A percentile compares a stretch with the other conserved stretches of the same genome.
Conservation (phyloP, 2,888 invertebrate species). For the Celastrina argiolus region DNA sequence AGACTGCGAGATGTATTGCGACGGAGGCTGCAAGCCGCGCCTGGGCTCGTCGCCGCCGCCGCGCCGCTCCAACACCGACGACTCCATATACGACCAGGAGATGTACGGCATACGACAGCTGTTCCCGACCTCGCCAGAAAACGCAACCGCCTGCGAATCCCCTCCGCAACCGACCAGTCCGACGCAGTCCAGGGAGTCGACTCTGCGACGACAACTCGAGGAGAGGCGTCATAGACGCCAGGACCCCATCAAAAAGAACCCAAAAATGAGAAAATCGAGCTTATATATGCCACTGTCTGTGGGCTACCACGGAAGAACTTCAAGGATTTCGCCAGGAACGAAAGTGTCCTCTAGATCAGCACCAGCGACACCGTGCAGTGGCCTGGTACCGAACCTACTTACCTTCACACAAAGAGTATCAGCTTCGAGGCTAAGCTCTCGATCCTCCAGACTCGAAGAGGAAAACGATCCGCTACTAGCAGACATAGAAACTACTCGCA, state of each 20-base stretch:
- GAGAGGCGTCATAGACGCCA: conserved; percentile 72
- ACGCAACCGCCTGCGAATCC: conserved; percentile 69
- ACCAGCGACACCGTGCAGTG: conserved; percentile 87
- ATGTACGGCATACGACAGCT: conserved; percentile 52
- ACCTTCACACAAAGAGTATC: conserved; percentile 78
- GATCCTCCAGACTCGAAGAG: conserved; percentile 65
- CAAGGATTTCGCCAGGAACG: conserved; percentile 62
- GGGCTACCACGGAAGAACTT: conserved; percentile 53
- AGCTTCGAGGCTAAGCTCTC: conserved; percentile 69
- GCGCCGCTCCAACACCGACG: conserved; percentile 48
- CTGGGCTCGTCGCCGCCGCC: conserved; percentile 59
- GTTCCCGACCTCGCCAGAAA: conserved; percentile 51
- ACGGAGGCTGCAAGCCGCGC: conserved; percentile 60
- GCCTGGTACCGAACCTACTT: conserved; percentile 80
- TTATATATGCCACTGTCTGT: conserved; percentile 82
- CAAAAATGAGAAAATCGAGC: conserved; percentile 79
- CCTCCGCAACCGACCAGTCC: conserved; percentile 91
- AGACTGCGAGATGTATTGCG: conserved; percentile 64
- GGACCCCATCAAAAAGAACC: conserved; percentile 51
- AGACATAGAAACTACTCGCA: conserved; percentile 54
- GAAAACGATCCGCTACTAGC: conserved; percentile 82
- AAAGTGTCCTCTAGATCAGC: conserved; percentile 86
- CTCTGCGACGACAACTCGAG: conserved; percentile 80
- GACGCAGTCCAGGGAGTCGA: conserved; percentile 84
- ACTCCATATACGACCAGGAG: conserved; percentile 53